phyloP scores from a whole-genome alignment of 2,113 vertebrate species.

The Polypterus senegalus region DNA sequence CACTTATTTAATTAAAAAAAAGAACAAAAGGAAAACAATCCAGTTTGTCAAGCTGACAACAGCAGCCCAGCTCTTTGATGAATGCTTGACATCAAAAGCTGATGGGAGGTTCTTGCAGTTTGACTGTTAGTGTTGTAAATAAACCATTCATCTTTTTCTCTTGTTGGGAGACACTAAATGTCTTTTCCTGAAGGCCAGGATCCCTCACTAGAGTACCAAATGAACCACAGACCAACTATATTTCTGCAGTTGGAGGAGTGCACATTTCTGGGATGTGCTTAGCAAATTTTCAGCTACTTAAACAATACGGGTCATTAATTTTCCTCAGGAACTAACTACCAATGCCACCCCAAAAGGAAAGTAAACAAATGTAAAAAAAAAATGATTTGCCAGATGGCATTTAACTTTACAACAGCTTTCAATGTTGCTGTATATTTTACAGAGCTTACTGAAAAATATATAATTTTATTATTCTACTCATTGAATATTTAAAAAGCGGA shows the following conservation, averaged over 20 bases:
- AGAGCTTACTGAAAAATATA: too few relatives aligned
- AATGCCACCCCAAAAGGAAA: too few relatives aligned
- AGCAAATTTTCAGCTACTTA: neutral
- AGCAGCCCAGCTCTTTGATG: conserved; percentile 46
- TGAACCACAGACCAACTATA: conserved; percentile 58
- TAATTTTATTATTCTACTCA: too few relatives aligned
- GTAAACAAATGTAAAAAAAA: too few relatives aligned
- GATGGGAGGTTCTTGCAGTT: conserved; percentile 55
- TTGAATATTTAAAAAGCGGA: too few relatives aligned
- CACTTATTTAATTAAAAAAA: too few relatives aligned
- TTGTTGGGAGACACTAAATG: conserved; percentile 39
- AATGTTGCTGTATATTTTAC: too few relatives aligned
- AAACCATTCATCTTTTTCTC: conserved; percentile 67
- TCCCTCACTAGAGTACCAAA: conserved; percentile 64
- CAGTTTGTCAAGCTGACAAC: conserved; percentile 47
- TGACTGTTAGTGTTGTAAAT: conserved; percentile 60
- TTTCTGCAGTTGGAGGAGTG: conserved; percentile 12
- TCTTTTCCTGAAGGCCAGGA: conserved; percentile 57
- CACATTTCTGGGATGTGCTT: conserved; percentile 14
- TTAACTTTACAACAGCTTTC: too few relatives aligned
- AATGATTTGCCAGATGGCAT: too few relatives aligned
- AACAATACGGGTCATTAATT: neutral
- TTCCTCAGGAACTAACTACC: too few relatives aligned
- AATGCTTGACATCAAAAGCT: conserved; percentile 71
- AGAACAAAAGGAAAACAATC: conserved; percentile 9